These are phyloP conservation scores for Pygmarrhopalites habei DNA, from an alignment of 1,140 invertebrate genomes.

Conservation along the genomic window DNA sequence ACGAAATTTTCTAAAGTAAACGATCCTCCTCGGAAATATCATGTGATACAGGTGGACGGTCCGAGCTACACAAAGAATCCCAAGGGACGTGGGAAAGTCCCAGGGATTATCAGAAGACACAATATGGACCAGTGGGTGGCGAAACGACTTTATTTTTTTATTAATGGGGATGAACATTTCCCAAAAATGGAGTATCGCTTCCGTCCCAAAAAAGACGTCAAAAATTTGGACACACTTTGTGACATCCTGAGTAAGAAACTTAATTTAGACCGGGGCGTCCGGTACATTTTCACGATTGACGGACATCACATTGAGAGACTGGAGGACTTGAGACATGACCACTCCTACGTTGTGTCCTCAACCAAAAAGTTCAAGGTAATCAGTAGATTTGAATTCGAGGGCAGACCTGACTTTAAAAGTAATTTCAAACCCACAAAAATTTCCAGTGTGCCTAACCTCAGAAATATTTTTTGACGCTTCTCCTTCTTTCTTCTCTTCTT, in stretches of 20 bases:
- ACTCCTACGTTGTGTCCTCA: conserved; percentile 83
- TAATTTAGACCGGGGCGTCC: conserved; percentile 68
- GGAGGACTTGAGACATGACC: conserved; percentile 79
- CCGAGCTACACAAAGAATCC: not conserved
- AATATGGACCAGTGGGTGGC: conserved; percentile 65
- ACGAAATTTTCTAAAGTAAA: not conserved
- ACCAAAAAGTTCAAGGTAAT: conserved; percentile 85
- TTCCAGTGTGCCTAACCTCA: not conserved
- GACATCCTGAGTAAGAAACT: conserved; percentile 74
- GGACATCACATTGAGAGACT: conserved; percentile 72
- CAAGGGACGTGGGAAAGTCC: conserved; percentile 2
- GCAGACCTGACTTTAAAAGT: not conserved
- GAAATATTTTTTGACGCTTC: not conserved
- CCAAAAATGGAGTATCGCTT: conserved; percentile 82
- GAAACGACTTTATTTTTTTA: conserved; percentile 74
- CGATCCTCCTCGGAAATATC: not conserved
- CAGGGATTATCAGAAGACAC: conserved; percentile 27
- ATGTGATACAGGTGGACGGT: too few relatives aligned
- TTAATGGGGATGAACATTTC: conserved; percentile 87
- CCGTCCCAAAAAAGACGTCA: conserved; percentile 75
- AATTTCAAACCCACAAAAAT: not conserved
- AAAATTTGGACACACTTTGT: conserved; percentile 74
- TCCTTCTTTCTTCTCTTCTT: not conserved
- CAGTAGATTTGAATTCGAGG: not conserved
- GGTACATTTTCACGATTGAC: conserved; percentile 85